Base-by-base conservation (phyloP, 2,797 vertebrate genomes). In the Esox masquinongy region DNA sequence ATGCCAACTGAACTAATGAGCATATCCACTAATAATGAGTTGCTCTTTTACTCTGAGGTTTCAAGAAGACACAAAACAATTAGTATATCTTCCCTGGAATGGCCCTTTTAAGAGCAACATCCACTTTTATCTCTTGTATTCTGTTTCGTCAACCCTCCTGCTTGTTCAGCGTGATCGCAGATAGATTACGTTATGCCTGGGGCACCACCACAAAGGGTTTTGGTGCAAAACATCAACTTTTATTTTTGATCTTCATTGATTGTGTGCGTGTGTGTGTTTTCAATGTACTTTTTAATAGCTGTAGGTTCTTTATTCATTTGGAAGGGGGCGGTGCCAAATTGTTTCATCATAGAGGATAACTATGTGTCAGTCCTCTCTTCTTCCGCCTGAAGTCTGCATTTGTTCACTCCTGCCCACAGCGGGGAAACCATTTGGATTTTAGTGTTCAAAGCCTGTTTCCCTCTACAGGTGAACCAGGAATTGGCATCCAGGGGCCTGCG, bases 401-500 rank as follows among this genome's bases (percentile, higher is more conserved):
- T 12, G 43, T 61, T 24, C 56, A 24, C 56, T 24, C 4, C 56
- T 24, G 8, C 56, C 56, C 56, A 26, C 56, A 12, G 8, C 19
- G 19, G 51, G 19, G 51, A 56, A 56, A 19, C 5, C 49, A 50
- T 50, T n/a, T 51, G 16, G 24, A 26, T 64, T 31, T 64, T 24
- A 11, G 61, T 26, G 61, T 66, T 29, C 4, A 66, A 64, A 8
- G 26, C 8, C 7, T 34, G 29, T 36, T 68, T 68, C 19, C 9
- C 17, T 68, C 36, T 34, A 63, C 68, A 95, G 94, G 94, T 84
- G 91, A 82, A 56, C 90, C 92, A 86, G 96, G 95, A 77, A 51
- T 83, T 36, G 88, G 92, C 76, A 72, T 88, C 0, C 93, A 91
- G 24, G 97, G 96, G 68, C 89, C 89, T 7, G 82, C 94, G 0